These are phyloP conservation scores for Drosophila niveifrons DNA, from an alignment of 2,888 invertebrate species.

Conservation along the genomic window DNA sequence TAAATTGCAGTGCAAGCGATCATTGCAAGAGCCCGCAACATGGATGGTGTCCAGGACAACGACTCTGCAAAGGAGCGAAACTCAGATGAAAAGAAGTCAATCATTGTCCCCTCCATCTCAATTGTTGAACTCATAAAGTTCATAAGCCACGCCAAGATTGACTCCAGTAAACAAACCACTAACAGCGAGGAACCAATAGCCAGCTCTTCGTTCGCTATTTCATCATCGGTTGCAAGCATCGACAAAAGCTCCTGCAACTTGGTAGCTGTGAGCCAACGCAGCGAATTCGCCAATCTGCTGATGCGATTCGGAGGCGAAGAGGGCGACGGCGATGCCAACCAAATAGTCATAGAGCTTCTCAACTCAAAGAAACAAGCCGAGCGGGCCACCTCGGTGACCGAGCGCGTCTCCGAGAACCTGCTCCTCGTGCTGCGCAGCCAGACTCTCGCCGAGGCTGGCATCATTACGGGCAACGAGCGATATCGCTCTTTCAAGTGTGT, in stretches of 20 bases:
- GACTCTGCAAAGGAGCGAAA: slow-evolving; percentile 17
- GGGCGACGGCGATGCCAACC: slow-evolving; percentile 64
- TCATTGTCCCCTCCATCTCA: neutral
- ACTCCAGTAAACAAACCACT: neutral
- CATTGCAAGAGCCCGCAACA: slow-evolving; percentile 15
- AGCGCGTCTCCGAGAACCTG: slow-evolving; percentile 63
- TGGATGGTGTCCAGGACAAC: slow-evolving; percentile 30
- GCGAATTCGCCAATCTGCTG: slow-evolving; percentile 48
- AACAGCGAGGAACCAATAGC: neutral
- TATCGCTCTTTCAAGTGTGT: slow-evolving; percentile 59
- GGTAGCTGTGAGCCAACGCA: slow-evolving; percentile 6
- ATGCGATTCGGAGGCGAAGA: slow-evolving; percentile 58
- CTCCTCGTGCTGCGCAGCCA: slow-evolving; percentile 49
- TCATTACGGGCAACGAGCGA: slow-evolving; percentile 60
- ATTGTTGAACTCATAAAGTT: slow-evolving; percentile 16
- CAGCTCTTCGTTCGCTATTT: neutral
- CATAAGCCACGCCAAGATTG: neutral
- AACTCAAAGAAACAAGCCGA: slow-evolving; percentile 25
- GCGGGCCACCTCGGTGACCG: slow-evolving; percentile 40
- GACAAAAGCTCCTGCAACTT: neutral
- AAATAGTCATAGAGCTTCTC: slow-evolving; percentile 63
- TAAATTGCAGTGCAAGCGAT: slow-evolving; percentile 11
- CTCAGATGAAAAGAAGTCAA: slow-evolving; percentile 8
- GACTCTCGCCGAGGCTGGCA: slow-evolving; percentile 62
- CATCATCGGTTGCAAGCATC: neutral